A percentile compares a stretch with the other conserved stretches of the same genome.
These are phyloP conservation scores for Morone saxatilis DNA, from an alignment of 2,113 vertebrate genomes.

Conservation along the genomic window DNA sequence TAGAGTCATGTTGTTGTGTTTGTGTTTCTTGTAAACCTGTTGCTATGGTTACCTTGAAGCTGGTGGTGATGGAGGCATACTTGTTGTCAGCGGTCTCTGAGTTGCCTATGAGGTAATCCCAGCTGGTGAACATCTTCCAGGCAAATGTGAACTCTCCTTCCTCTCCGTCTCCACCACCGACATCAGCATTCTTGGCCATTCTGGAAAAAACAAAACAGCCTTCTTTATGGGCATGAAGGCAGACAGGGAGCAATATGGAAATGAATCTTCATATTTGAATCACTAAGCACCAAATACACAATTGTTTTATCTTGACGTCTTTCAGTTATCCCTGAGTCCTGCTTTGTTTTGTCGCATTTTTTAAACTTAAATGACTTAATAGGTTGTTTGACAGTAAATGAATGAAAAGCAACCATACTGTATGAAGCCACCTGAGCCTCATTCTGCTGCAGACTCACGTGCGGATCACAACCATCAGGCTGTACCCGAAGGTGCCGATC, in stretches of 20 bases:
- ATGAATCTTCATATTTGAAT: neutral
- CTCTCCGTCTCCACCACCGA: conserved; percentile 90
- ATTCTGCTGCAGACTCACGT: conserved; percentile 88
- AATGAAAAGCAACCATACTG: neutral
- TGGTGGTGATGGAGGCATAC: conserved; percentile 97
- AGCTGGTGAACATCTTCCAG: conserved; percentile 99
- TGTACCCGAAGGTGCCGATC: conserved; percentile 95
- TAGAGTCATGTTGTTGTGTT: neutral
- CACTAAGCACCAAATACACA: neutral
- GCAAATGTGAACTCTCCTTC: conserved; percentile 93
- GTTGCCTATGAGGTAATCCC: conserved; percentile 99
- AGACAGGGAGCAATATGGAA: neutral
- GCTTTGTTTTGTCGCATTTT: conserved; percentile 1
- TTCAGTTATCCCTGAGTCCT: neutral
- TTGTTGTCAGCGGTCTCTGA: conserved; percentile 98
- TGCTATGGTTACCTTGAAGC: conserved; percentile 91
- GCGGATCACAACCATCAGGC: conserved; percentile 97
- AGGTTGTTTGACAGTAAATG: neutral
- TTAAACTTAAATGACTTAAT: neutral
- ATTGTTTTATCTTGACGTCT: neutral
- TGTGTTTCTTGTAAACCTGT: neutral
- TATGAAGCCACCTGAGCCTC: too few relatives aligned
- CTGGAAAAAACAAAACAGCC: conserved; percentile 76
- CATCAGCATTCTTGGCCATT: conserved; percentile 96
- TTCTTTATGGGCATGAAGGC: neutral